Base-by-base conservation (phyloP, 2,888 invertebrate species). In the Timema cristinae region DNA sequence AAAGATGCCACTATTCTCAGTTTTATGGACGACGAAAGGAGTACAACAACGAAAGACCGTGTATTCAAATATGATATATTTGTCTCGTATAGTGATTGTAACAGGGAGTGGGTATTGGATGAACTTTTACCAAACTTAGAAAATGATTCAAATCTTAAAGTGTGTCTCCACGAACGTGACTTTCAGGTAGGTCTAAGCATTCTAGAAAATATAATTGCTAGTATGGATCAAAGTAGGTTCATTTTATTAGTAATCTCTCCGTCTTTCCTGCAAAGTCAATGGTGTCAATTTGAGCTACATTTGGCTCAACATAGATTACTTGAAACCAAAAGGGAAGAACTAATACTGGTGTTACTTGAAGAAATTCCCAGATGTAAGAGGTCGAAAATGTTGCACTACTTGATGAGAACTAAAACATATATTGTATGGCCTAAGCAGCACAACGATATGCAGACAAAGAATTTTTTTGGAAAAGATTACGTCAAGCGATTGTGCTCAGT, bases 211-310 rank as follows among this genome's bases (percentile, higher is more conserved):
- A 91, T 91, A 75, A 86, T 90, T 0, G 86, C 87, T 0, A 88
- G 89, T 77, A 90, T 91, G 85, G 89, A 90, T 76, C 84, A 86
- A 1, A 90, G 90, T 0, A 82, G 86, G 16, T 85, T 86, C 7
- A 85, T 90, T 0, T 84, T 91, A 81, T 80, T 91, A 72, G 84
- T 91, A 9, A 84, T 91, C 13, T 90, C 90, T 0, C 83, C 86
- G 59, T 82, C 84, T 75, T 91, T 90, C 79, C 80, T 90, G 8
- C 81, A 85, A 9, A 90, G 90, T 75, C 88, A 90, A 75, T 91
- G 91, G 91, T 91, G 91, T 77, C 88, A 89, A 77, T 90, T 89
- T 76, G 91, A 91, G 80, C 87, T 90, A 87, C 88, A 89, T 76
- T 78, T 91, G 66, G 90, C 90, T 0, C 90, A 90, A 73, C 88